Base-by-base conservation (phyloP, 2,797 vertebrate genomes). In the Pseudochirops corinnae region DNA sequence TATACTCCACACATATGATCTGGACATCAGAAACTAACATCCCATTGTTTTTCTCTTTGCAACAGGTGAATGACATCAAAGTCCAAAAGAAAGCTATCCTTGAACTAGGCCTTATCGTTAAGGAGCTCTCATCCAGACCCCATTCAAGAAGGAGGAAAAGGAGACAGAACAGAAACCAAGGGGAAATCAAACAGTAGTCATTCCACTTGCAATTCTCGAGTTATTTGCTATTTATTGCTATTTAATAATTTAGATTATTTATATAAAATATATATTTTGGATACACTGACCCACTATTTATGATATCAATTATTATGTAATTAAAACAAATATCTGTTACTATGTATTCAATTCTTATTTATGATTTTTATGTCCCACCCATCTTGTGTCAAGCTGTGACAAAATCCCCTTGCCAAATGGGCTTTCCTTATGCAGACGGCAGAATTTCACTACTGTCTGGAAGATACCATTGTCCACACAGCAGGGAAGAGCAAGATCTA, bases 221-320 rank as follows among this genome's bases (percentile, higher is more conserved):
- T 97, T 93, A 98, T 98, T 97, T 95, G 93, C 92, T 99, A 99
- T 99, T 99, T 99, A 99, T 99, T 99, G 93, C 94, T 99, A 99
- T 99, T 99, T 99, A 99, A 98, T 97, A 94, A 96, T 97, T 98
- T 96, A 96, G 97, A 98, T 97, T 98, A 99, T 99, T 99, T 99
- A 99, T 99, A 97, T 97, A 96, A 57, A 82, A 92, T 93, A 95
- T 92, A 93, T 97, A 94, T 97, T 96, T 97, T 98, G 97, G 18
- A 96, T 93, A 96, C 53, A 96, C 56, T n/a, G 31, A 90, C 91
- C 28, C 55, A 97, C 28, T 99, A 99, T 99, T 99, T 99, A 98
- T 98, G 98, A 90, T 96, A 93, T 90, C 55, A 97, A 94, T 60
- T 98, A 93, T 96, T 98, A 92, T 95, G 13, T 96, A 97, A 95